These are phyloP conservation scores for Nomada goodeniana DNA, from an alignment of 2,888 invertebrate genomes.

Conservation along the genomic window DNA sequence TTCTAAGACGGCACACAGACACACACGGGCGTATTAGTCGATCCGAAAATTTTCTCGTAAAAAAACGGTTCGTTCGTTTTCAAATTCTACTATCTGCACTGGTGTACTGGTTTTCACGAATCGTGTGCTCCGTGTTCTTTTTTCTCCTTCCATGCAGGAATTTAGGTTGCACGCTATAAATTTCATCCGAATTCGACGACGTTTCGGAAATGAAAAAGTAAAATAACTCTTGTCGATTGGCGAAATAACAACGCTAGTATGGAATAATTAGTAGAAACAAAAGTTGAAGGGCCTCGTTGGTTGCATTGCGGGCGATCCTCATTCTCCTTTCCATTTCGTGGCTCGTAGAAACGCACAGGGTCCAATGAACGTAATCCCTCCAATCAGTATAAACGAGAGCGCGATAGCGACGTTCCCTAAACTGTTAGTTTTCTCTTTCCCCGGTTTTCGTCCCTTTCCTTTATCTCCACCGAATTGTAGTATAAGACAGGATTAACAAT, in stretches of 20 bases:
- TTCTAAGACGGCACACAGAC: neutral
- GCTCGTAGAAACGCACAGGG: neutral
- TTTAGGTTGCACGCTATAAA: too few relatives aligned
- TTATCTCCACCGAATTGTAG: neutral
- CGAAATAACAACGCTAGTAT: neutral
- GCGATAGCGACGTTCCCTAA: neutral
- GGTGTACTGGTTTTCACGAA: too few relatives aligned
- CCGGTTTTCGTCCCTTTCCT: neutral
- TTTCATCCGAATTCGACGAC: neutral
- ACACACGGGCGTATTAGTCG: neutral
- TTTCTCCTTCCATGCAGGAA: too few relatives aligned
- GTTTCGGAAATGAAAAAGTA: neutral
- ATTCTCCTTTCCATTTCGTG: neutral
- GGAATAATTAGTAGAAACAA: neutral
- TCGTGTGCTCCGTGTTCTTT: too few relatives aligned
- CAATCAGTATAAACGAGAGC: conserved; percentile 15
- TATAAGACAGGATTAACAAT: neutral
- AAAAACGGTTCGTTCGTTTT: too few relatives aligned
- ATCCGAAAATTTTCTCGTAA: too few relatives aligned
- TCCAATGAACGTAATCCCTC: conserved; percentile 13
- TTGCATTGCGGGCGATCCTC: conserved; percentile 5
- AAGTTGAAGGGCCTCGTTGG: neutral
- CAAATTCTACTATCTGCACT: too few relatives aligned
- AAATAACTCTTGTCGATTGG: neutral
- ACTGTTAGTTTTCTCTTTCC: neutral